Evolutionary conservation across 1,140 invertebrate genomes (phyloP).

Genomic region (Sarcophaga bullata): DNA sequence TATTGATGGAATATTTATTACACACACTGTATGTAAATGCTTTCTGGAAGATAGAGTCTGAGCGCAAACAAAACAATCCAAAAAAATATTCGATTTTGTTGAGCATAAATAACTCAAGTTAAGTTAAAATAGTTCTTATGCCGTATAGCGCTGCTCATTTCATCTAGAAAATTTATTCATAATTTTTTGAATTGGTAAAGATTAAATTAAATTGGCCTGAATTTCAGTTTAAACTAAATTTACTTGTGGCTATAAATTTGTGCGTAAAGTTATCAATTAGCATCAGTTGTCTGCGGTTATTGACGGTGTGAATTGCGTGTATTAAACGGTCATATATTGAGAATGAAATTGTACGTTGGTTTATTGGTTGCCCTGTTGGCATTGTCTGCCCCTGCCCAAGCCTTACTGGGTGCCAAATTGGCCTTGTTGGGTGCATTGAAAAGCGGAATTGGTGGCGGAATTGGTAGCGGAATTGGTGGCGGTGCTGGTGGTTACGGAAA

Average conservation of each 20-base stretch:
- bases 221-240: slow-evolving; percentile 1
- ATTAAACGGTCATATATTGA: not conserved
- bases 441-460: slow-evolving; percentile 17
- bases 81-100: too few relatives aligned
- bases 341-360: slow-evolving; percentile 33
- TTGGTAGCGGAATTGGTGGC: not conserved
- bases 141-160: not conserved
- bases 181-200: not conserved
- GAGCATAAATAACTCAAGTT: not conserved
- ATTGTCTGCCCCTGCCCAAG: slow-evolving; percentile 24
- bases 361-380: slow-evolving; percentile 30
- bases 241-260: slow-evolving; percentile 28
- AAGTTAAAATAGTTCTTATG: slow-evolving; percentile 2
- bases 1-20: not conserved
- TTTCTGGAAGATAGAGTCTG: not conserved
- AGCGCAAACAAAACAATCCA: too few relatives aligned
- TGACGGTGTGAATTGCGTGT: slow-evolving; percentile 18
- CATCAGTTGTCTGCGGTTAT: slow-evolving; percentile 30
- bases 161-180: slow-evolving; percentile 18
- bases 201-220: slow-evolving; percentile 5
- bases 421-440: slow-evolving; percentile 3
- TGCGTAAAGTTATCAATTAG: not conserved
- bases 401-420: slow-evolving; percentile 32
- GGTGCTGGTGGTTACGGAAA: not conserved
- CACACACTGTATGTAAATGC: not conserved